A percentile compares a stretch with the other conserved stretches of the same genome.
Conservation (phyloP, 2,113 vertebrate species). For the Coturnix japonica region DNA sequence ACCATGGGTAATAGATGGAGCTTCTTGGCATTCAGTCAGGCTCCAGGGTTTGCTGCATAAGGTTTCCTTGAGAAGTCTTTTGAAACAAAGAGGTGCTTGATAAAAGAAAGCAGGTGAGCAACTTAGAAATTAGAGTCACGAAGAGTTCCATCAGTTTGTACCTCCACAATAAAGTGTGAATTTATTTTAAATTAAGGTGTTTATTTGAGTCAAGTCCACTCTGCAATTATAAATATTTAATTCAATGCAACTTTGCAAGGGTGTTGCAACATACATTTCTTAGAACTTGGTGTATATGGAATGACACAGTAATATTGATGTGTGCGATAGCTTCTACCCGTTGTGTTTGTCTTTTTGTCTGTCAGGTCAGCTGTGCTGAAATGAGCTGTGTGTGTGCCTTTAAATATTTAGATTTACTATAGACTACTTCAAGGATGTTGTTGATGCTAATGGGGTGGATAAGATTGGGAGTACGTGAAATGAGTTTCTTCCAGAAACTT, state of each 20-base stretch:
- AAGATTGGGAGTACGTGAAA: neutral
- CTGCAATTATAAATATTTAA: slow-evolving; percentile 32
- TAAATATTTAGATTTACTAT: slow-evolving; percentile 11
- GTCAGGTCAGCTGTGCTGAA: neutral
- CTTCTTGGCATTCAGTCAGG: neutral
- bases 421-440: neutral
- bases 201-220: neutral
- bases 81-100: neutral
- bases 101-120: neutral
- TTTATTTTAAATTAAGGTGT: neutral
- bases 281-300: neutral
- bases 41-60: neutral
- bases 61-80: neutral
- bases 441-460: neutral
- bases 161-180: neutral
- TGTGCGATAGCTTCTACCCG: slow-evolving; percentile 5
- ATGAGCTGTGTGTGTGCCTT: neutral
- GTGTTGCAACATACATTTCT: neutral
- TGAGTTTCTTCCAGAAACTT: neutral
- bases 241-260: slow-evolving; percentile 7
- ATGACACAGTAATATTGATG: neutral
- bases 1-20: neutral
- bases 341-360: slow-evolving; percentile 24
- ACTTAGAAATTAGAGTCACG: neutral
- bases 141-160: neutral